Base-by-base conservation (phyloP, 2,113 vertebrate genomes). In the Petaurus breviceps region DNA sequence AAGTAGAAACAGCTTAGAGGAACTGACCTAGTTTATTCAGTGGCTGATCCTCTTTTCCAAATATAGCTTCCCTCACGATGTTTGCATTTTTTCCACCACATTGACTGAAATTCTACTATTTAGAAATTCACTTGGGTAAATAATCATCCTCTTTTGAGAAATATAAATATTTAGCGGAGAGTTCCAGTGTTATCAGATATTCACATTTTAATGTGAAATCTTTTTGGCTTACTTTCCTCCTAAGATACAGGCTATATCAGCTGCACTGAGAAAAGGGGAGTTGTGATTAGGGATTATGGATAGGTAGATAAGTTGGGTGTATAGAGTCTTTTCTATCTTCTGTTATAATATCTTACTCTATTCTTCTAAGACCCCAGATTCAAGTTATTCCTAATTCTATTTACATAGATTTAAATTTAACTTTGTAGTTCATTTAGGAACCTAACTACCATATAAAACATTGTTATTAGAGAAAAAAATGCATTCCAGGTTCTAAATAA, bases 71-170 rank as follows among this genome's bases (percentile, higher is more conserved):
- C 68, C 68, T 84, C n/a, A 84, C 68, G 43, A 43, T 84, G n/a
- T 43, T 84, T 84, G 68, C 68, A 84, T 84, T 84, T 84, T 77
- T 84, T 84, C 16, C 7, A 43, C 7, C 19, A 84, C 68, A 84
- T 84, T 84, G 68, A 84, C n/a, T 84, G 68, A 84, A 84, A 84
- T 84, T 84, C 68, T 84, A 84, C 68, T 84, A 84, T 84, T 84
- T 84, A 84, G 68, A 84, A 5, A 84, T 84, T 84, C n/a, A 43
- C 68, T 84, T 84, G 68, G n/a, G 68, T 43, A 84, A 84, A 84
- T 84, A 84, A 84, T 43, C 68, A 84, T 84, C n/a, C 16, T 43
- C n/a, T 84, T 43, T 84, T 84, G 43, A 84, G 68, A 43, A 84
- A 43, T 19, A 84, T 84, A 84, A 84, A 84, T 84, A 84, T 84